Base-by-base conservation (phyloP, 2,888 invertebrate species). In the Ophioninae sp. region DNA sequence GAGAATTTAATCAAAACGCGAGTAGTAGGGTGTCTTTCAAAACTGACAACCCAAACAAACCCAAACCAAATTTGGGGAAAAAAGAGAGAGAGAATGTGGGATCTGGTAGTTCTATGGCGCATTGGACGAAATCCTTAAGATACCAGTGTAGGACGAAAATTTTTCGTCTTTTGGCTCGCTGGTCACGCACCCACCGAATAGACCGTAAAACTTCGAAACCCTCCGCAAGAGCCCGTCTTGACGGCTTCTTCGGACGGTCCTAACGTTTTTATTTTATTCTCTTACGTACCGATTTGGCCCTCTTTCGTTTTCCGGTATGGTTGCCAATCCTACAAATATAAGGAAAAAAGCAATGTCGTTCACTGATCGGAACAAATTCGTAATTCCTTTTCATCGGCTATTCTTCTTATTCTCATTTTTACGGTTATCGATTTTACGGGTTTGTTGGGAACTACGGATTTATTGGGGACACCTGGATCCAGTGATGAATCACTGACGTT, bases 1-100 rank as follows among this genome's bases (percentile, higher is more conserved):
- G 88, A 88, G 89, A 91, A 90, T 91, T 90, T 91, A 89, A 91
- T 91, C 90, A 90, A 89, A 90, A 88, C 88, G 86, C 87, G 87
- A 88, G 86, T 75, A n/a, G 61, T 59, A 79, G 51, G 39, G 51
- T 84, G 81, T 39, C 58, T 41, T 67, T 56, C n/a, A 67, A 77
- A 61, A 69, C 78, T 41, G 30, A 30, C 30, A 30, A 30, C n/a
- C n/a, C n/a, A n/a, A n/a, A n/a, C n/a, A n/a, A n/a, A n/a, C n/a
- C n/a, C n/a, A n/a, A n/a, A n/a, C n/a, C n/a, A n/a, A n/a, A n/a
- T n/a, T n/a, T n/a, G n/a, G n/a, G n/a, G n/a, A n/a, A n/a, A n/a
- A n/a, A n/a, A n/a, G n/a, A n/a, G n/a, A n/a, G n/a, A n/a, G n/a
- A n/a, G n/a, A n/a, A n/a, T n/a, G n/a, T 41, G 20, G 20, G 37